Base-by-base conservation (phyloP, 2,888 invertebrate genomes). In the Pteria penguin region DNA sequence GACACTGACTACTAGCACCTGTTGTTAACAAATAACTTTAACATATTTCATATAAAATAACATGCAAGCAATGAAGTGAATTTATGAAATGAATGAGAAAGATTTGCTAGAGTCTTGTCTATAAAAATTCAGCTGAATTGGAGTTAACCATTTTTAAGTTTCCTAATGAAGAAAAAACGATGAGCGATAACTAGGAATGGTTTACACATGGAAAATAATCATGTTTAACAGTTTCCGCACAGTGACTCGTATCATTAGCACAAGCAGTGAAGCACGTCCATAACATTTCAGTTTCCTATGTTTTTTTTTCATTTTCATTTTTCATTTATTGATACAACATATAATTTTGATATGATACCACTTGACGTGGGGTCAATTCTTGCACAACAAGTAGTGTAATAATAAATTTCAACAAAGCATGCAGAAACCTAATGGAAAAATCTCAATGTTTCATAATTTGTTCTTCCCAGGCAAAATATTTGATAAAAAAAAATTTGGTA, bases 11-110 rank as follows among this genome's bases (percentile, higher is more conserved):
- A 27, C 60, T 63, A 65, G 55, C 65, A 32, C 71, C 61, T 54
- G 32, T 36, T 31, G 33, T 45, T 67, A 60, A 75, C 75, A 65
- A 65, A 62, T 68, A 58, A 73, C 31, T 69, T 73, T 69, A 72
- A 69, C 75, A 69, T 55, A 63, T 27, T 27, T 8, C 45, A 26
- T 68, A 74, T 68, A 66, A 67, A 72, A 57, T 55, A 72, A 65
- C 72, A 52, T 63, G 33, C 14, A 31, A 18, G 36, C 70, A 33
- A 60, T 60, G 61, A 70, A 60, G 18, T 27, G 22, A 45, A n/a
- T n/a, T n/a, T n/a, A n/a, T n/a, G n/a, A n/a, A n/a, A n/a, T n/a
- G n/a, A n/a, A n/a, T n/a, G n/a, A n/a, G n/a, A n/a, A n/a, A n/a
- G n/a, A n/a, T n/a, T n/a, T n/a, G n/a, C n/a, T n/a, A n/a, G n/a